Conservation (phyloP, 2,888 invertebrate species). For the Eupithecia centaureata region DNA sequence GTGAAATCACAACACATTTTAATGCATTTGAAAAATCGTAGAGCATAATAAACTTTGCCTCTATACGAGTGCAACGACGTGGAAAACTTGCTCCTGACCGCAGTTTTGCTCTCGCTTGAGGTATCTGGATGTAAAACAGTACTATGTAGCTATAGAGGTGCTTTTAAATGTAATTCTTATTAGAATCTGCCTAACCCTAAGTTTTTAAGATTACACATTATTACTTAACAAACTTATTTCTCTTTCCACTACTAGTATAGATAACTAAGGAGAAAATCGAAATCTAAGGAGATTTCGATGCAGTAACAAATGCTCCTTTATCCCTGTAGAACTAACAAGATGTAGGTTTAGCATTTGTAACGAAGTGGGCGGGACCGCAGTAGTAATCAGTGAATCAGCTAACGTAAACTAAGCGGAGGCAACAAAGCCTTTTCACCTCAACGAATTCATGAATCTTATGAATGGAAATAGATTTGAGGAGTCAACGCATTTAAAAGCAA, state of each 20-base stretch:
- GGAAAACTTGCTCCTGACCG: not conserved
- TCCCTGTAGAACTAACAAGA: not conserved
- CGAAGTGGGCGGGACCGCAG: conserved; percentile 5
- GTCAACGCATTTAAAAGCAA: conserved; percentile 19
- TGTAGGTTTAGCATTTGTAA: not conserved
- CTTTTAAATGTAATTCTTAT: not conserved
- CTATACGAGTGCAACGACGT: not conserved
- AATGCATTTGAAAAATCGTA: not conserved
- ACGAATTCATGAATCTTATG: conserved; percentile 17
- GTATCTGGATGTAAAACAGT: not conserved
- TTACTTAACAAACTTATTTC: not conserved
- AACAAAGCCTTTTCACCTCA: conserved; percentile 17
- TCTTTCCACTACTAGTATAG: not conserved
- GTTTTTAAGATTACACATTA: not conserved
- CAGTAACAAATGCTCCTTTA: not conserved
- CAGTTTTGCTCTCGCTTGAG: not conserved
- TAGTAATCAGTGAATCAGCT: conserved; percentile 13
- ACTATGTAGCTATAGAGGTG: not conserved
- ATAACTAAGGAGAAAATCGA: no score
- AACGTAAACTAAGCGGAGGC: conserved; percentile 12
- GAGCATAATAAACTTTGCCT: not conserved
- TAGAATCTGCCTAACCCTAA: not conserved
- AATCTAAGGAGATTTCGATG: not conserved
- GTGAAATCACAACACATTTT: not conserved
- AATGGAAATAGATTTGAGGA: conserved; percentile 30